phyloP scores from a whole-genome alignment of 2,113 vertebrate species.

The Camelus dromedarius region DNA sequence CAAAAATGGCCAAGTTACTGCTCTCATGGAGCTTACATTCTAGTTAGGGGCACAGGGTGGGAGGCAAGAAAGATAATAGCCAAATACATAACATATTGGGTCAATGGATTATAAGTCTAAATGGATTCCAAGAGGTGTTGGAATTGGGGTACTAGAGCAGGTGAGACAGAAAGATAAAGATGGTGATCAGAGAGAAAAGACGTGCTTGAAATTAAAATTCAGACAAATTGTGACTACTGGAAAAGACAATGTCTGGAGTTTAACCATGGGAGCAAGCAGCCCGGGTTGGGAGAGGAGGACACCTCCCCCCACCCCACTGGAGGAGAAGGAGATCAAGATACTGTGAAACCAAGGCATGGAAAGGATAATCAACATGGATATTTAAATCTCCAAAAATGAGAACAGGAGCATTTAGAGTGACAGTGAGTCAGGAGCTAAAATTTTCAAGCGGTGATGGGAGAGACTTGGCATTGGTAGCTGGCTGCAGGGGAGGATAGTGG shows the following conservation, averaged over 20 bases:
- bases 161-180: not conserved
- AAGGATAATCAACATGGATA: not conserved
- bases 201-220: not conserved
- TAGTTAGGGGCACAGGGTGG: not conserved
- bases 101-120: not conserved
- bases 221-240: not conserved
- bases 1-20: not conserved
- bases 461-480: rapidly evolving
- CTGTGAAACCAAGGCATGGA: not conserved
- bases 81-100: not conserved
- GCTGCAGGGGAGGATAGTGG: no score
- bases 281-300: not conserved
- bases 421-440: not conserved
- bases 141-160: not conserved
- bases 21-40: not conserved
- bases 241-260: not conserved
- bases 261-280: not conserved
- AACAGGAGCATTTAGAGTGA: not conserved
- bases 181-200: not conserved
- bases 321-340: not conserved
- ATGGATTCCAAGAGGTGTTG: not conserved
- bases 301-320: not conserved
- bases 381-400: not conserved
- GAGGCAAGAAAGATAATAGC: not conserved
- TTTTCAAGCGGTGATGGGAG: not conserved